Base-by-base conservation (phyloP, 1,140 invertebrate species). In the Nomia melanderi region DNA sequence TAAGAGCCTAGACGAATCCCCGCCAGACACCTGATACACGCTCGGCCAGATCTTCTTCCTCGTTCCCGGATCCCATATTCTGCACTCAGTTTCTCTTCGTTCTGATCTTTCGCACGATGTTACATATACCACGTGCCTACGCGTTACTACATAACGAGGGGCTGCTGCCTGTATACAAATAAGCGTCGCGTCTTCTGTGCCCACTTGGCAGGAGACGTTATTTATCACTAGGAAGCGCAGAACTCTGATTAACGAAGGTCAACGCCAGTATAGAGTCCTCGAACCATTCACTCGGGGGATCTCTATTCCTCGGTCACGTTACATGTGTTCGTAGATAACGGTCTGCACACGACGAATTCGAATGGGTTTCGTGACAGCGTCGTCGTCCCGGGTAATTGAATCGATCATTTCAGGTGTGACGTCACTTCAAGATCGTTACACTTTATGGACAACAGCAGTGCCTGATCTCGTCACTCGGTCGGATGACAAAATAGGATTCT, bases 231-330 rank as follows among this genome's bases (percentile, higher is more conserved):
- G 87, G 86, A 88, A 88, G 81, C 79, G 74, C 65, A 71, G 72
- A 67, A 77, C 62, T 75, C 86, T 87, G 83, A 88, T 88, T 88
- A 88, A 88, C 87, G 85, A 88, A 88, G 87, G 87, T 88, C 86
- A 78, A 79, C 59, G 53, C 76, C 53, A 74, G 75, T 41, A 71
- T 62, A 74, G 56, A 82, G 74, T 72, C 73, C 60, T 71, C 64
- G 76, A 69, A 75, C 73, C 62, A 60, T 56, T 70, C 56, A n/a
- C n/a, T 50, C 67, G 63, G 67, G 69, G 77, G 54, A 25, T 69
- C 47, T 54, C 27, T 69, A 74, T 63, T 57, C 54, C 56, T 67
- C 29, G 47, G 47, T 64, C 70, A 39, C 47, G 72, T 74, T 50
- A 56, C 72, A 74, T 27, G 39, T 70, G 67, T 71, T 41, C 50